Evolutionary conservation across 1,140 invertebrate genomes (phyloP).

Genomic region (Drosophila tsacasi): DNA sequence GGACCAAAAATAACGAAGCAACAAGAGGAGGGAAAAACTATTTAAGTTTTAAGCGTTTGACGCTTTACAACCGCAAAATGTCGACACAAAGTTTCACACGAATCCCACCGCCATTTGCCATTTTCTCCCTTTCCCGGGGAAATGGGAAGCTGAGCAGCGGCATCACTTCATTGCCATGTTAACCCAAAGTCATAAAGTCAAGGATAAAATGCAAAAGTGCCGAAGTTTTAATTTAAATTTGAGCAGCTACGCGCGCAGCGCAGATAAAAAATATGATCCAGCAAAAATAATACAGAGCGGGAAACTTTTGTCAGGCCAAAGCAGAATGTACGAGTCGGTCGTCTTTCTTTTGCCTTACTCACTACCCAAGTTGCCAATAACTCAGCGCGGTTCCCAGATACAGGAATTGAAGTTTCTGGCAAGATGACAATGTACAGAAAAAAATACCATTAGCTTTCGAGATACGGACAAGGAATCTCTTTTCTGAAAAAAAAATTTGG

Average conservation of each 20-base stretch:
- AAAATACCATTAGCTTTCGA: background rate
- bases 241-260: constrained; percentile 33
- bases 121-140: constrained; percentile 14
- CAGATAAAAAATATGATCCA: constrained; percentile 51
- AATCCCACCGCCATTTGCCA: constrained; percentile 14
- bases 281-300: constrained; percentile 46
- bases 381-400: constrained; percentile 29
- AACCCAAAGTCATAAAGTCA: constrained; percentile 79
- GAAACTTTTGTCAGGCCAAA: constrained; percentile 35
- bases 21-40: constrained; percentile 47
- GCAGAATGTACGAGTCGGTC: constrained; percentile 19
- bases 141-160: constrained; percentile 35
- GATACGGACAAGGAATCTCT: background rate
- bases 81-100: constrained; percentile 74
- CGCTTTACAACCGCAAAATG: constrained; percentile 82
- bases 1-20: constrained; percentile 30
- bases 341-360: constrained; percentile 6
- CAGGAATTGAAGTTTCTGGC: constrained; percentile 38
- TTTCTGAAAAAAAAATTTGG: background rate
- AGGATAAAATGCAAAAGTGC: constrained; percentile 79
- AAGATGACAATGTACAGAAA: constrained; percentile 1
- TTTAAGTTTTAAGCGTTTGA: constrained; percentile 83
- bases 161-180: constrained; percentile 70
- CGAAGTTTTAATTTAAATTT: constrained; percentile 84
- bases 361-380: constrained; percentile 52